A percentile compares a stretch with the other conserved stretches of the same genome.
Evolutionary conservation across 2,113 vertebrate genomes (phyloP).

Genomic region (Oceanodroma tethys): DNA sequence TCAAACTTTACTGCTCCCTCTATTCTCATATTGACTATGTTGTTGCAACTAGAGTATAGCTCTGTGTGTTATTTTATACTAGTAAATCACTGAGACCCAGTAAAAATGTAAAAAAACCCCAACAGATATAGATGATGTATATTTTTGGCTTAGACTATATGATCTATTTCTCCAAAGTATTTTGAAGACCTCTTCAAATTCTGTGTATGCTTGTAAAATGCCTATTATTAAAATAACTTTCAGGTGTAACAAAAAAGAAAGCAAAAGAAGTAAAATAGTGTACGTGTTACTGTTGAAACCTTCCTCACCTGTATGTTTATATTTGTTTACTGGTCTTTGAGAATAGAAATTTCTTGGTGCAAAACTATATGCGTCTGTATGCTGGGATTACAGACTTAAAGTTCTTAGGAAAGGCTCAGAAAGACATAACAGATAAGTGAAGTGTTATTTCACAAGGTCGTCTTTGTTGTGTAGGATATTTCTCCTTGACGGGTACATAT

Average conservation of each 20-base stretch:
- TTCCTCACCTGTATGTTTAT: background rate
- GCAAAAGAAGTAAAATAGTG: background rate
- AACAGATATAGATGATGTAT: background rate
- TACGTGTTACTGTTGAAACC: background rate
- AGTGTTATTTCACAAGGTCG: conserved; percentile 59
- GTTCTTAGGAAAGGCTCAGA: conserved; percentile 29
- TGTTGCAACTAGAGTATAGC: background rate
- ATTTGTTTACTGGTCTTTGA: background rate
- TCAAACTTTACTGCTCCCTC: background rate
- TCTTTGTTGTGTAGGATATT: conserved; percentile 42
- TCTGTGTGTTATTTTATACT: background rate
- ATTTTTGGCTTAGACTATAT: background rate
- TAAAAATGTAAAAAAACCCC: background rate
- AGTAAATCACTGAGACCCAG: background rate
- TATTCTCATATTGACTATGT: background rate
- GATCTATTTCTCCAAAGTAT: background rate
- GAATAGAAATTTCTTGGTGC: background rate
- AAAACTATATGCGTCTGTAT: background rate
- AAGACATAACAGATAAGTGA: conserved; percentile 48
- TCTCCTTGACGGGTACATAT: conserved; percentile 50
- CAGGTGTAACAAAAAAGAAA: background rate
- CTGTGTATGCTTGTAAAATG: background rate
- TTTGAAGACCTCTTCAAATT: conserved; percentile 28
- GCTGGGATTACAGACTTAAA: background rate
- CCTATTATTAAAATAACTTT: background rate